Evolutionary conservation across 2,888 invertebrate genomes (phyloP), one percentile per base, ranked within the genome.

Genomic region (Macaria liturata): DNA sequence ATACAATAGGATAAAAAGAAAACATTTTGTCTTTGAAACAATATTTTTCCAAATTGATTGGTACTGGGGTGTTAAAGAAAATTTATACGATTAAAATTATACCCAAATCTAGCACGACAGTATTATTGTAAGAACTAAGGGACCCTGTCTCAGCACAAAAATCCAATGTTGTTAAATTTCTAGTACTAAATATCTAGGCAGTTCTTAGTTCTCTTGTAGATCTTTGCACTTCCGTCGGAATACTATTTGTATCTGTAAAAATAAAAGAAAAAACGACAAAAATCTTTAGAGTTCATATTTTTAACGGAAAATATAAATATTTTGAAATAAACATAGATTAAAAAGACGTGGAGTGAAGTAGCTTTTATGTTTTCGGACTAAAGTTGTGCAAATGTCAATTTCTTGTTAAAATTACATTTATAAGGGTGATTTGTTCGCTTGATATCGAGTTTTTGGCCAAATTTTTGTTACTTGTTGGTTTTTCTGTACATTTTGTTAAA

Each of bases 61-160:
- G 20, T 20, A 20, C 20, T 20, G 20, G 2, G 20, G 20, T 1
- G 20, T 20, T 20, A 20, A 20, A 20, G 20, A 20, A 20, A 20
- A 20, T 20, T 20, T 20, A 20, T 20, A 20, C 20, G 20, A 20
- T 20, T 20, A 20, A 20, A 20, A 20, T 20, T 20, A 20, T 20
- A 20, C 20, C 20, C 20, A 20, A 47, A 20, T 60, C 49, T 50
- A 57, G 48, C 50, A 57, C 51, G 52, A 55, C 50, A 53, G 48
- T 59, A 57, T 53, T 57, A 50, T 20, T 20, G 52, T 65, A 67
- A 67, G 57, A 77, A 77, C 75, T 74, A 75, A 80, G 84, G 85
- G 84, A 83, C 83, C 81, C 79, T 65, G 83, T 84, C 80, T 84
- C 84, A 80, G 83, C 85, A 86, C 86, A 86, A 86, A 39, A 80